Evolutionary conservation across 2,113 vertebrate genomes (phyloP).

Genomic region (Sturnus vulgaris): DNA sequence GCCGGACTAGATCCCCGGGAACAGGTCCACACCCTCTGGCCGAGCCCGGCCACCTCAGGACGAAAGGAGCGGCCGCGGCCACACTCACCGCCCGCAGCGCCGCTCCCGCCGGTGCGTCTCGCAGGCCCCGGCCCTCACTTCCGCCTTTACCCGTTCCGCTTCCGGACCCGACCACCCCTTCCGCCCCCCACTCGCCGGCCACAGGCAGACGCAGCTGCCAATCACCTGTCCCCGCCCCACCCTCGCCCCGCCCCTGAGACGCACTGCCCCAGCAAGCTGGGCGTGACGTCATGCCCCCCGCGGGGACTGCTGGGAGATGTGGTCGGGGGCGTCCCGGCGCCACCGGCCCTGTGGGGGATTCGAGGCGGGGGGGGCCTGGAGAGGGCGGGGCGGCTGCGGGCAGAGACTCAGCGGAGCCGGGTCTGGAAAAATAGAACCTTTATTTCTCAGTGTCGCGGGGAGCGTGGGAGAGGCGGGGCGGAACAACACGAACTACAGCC

Average conservation of each 20-base stretch:
- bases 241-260: rapidly evolving
- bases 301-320: not conserved
- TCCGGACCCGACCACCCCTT: not conserved
- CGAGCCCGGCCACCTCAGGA: no score
- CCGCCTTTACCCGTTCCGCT: not conserved
- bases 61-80: not conserved
- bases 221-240: rapidly evolving
- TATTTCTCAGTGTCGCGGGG: not conserved
- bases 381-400: not conserved
- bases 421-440: not conserved
- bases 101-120: not conserved
- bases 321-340: rapidly evolving
- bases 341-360: not conserved
- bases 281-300: not conserved
- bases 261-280: rapidly evolving
- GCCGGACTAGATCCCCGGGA: not conserved
- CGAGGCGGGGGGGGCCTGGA: not conserved
- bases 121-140: not conserved
- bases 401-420: not conserved
- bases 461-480: not conserved
- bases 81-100: not conserved
- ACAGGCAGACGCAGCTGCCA: rapidly evolving
- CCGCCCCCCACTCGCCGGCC: not conserved
- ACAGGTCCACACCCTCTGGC: not conserved
- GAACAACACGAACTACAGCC: not conserved